Percentiles rank a stretch among this genome's conserved stretches.
These are phyloP conservation scores for Syrista parreyssii DNA, from an alignment of 2,888 invertebrate genomes.

Conservation along the genomic window DNA sequence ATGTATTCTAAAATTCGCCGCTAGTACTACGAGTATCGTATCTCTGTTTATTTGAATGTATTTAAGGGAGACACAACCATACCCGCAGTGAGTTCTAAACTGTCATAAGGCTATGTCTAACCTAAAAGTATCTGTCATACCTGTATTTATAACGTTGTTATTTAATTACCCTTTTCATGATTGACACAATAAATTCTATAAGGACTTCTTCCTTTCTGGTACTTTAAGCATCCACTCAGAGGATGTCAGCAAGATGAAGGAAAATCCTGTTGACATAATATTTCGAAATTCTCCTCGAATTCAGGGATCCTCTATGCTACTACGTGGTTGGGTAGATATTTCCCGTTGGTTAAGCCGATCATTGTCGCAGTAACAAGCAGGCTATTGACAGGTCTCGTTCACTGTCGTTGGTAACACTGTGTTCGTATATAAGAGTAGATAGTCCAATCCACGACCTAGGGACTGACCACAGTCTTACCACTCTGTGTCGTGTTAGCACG, in stretches of 20 bases:
- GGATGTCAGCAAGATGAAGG: not conserved
- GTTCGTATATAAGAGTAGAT: conserved; percentile 24
- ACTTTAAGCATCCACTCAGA: not conserved
- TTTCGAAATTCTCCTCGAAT: not conserved
- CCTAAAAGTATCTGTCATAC: not conserved
- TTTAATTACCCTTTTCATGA: not conserved
- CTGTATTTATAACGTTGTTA: not conserved
- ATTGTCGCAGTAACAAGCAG: conserved; percentile 63
- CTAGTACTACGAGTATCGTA: too few species aligned
- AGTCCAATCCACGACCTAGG: conserved; percentile 26
- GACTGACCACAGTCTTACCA: conserved; percentile 48
- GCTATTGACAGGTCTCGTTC: conserved; percentile 61
- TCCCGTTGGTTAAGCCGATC: conserved; percentile 63
- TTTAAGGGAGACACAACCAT: not conserved
- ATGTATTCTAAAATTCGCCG: too few species aligned
- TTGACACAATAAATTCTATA: not conserved
- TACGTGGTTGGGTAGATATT: conserved; percentile 44
- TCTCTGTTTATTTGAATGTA: not conserved
- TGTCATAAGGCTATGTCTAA: not conserved
- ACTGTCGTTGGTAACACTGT: conserved; percentile 18
- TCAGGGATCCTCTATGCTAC: not conserved
- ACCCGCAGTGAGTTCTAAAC: not conserved
- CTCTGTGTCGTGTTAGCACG: conserved; percentile 52
- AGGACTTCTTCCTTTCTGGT: not conserved
- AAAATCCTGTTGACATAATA: not conserved